Evolutionary conservation across 92 coral and sea anemone genomes (phyloP), one percentile per base, ranked within the genome.

Genomic region (Desmophyllum pertusum): DNA sequence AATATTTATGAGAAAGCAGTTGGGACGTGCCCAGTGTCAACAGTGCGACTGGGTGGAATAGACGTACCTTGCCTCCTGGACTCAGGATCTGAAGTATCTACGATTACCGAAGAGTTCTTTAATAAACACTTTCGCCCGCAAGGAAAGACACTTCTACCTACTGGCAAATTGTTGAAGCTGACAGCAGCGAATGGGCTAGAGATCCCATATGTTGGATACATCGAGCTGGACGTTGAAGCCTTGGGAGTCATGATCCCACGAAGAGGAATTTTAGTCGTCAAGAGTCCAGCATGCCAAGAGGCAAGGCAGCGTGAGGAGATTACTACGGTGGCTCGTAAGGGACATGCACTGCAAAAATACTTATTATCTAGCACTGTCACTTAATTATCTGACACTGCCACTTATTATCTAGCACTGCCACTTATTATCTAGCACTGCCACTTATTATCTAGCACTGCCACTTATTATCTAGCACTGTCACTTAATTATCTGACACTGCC

Each of bases 121-220:
- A 92, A 89, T 73, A 45, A 59, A 30, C 92, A 86, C 69, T 89
- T 81, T 78, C 82, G 86, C 71, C 85, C 92, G 9, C 89, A 79
- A 72, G 94, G 92, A 36, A 84, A 91, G 68, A 89, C 90, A 25
- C 70, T 91, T 36, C 81, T 88, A 48, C 86, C 95, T 45, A 85
- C 92, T 33, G 83, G 88, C 74, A 81, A 83, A 51, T 89, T 91
- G 92, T 81, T 92, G 33, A 89, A 59, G 1, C 36, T 85, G 1
- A 92, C 92, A 15, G 92, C 92, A 77, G 92, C 95, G 27, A 91
- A 87, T 84, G 91, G 94, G 23, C 75, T 91, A 8, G 91, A 87
- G 25, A 91, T 91, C 33, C 94, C 91, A 17, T 91, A 91, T 37
- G 79, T 88, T 23, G 89, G 91, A 25, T 91, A 91, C 59, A 48